Evolutionary conservation across 1,140 invertebrate genomes (phyloP), one percentile per base, ranked within the genome.

Genomic region (Drosophila parvula): DNA sequence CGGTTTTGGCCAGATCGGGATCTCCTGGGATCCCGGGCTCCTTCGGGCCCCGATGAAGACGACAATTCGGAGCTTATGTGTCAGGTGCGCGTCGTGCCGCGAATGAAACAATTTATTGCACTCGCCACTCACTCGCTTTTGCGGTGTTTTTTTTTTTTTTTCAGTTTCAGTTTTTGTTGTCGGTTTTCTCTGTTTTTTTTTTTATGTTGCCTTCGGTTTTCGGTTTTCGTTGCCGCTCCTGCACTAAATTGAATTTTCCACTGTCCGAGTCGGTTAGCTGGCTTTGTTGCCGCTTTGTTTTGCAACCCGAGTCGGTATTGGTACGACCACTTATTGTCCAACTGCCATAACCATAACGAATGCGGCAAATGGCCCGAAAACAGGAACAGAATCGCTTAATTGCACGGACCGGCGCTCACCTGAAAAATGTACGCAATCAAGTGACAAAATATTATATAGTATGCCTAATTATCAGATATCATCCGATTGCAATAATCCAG

Each of bases 71-170:
- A 78, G 81, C 81, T 84, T 84, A 85, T 84, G 81, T 84, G 81
- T 84, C 81, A 84, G 81, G 81, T 84, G 81, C 81, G 81, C 80
- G 69, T 82, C 63, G 79, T 69, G 75, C 80, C 79, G 80, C 81
- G 81, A 84, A 85, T 84, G 81, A 84, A 84, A 85, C 81, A 84
- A 84, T 84, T 84, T 84, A 84, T 84, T 84, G 81, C 81, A 84
- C 70, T 83, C 62, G 75, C 64, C 48, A 57, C 69, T 64, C 81
- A 80, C 64, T 83, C 44, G 75, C 64, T 55, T 58, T 74, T 60
- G 68, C 45, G 68, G 44, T 73, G 61, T 77, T 77, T 70, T 53
- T 40, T 58, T 58, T 30, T 40, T 8, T 30, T 41, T 16, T 47
- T 43, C 4, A 5, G 5, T 40, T 40, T 40, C 38, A 27, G 34